These are phyloP conservation scores for Lasioglossum albipes DNA, from an alignment of 1,140 invertebrate genomes.

Conservation along the genomic window DNA sequence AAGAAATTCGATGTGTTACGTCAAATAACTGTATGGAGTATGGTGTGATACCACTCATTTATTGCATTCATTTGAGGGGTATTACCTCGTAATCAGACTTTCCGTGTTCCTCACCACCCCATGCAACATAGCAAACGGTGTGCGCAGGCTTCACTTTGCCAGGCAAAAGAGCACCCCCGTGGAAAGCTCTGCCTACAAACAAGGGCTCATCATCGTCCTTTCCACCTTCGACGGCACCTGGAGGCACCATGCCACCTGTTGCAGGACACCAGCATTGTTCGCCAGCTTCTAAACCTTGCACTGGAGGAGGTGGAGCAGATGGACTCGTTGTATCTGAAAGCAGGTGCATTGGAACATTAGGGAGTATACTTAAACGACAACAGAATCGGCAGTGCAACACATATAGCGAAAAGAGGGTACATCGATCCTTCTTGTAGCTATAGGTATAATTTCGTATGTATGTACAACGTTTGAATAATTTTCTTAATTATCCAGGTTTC, in stretches of 20 bases:
- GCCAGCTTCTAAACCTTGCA: slow-evolving; percentile 60
- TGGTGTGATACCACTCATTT: no score
- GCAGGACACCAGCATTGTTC: slow-evolving; percentile 84
- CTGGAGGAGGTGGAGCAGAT: slow-evolving; percentile 67
- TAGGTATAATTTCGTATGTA: no score
- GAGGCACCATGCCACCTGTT: slow-evolving; percentile 84
- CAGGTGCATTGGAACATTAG: slow-evolving; percentile 7
- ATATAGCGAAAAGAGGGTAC: not conserved
- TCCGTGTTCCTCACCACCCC: slow-evolving; percentile 88
- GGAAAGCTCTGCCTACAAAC: slow-evolving; percentile 86
- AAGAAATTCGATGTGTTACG: no score
- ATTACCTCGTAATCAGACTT: slow-evolving; percentile 87
- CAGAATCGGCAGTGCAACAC: not conserved
- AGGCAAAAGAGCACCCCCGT: slow-evolving; percentile 88
- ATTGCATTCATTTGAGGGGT: no score
- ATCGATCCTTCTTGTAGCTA: not conserved
- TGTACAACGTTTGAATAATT: no score
- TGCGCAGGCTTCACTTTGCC: slow-evolving; percentile 89
- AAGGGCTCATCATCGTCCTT: slow-evolving; percentile 87
- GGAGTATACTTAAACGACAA: not conserved
- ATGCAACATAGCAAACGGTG: slow-evolving; percentile 87
- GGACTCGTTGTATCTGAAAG: slow-evolving; percentile 47
- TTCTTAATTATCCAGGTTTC: no score
- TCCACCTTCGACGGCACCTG: slow-evolving; percentile 87
- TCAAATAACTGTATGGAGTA: no score